These are phyloP conservation scores for Sebastes fasciatus DNA, from an alignment of 2,113 vertebrate genomes.

Conservation along the genomic window DNA sequence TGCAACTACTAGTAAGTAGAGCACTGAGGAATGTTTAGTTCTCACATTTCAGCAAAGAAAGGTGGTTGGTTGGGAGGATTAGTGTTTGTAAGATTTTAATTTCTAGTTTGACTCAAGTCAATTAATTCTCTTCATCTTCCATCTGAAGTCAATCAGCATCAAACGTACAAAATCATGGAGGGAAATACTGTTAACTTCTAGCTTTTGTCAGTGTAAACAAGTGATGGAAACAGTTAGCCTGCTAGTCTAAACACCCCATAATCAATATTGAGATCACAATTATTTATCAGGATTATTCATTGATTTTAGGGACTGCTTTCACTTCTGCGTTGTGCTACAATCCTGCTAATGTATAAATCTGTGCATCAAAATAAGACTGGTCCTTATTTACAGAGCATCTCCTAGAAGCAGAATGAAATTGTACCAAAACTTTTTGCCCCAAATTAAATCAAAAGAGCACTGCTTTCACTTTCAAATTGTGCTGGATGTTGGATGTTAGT, in stretches of 20 bases:
- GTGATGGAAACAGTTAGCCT: neutral
- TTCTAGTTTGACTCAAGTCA: neutral
- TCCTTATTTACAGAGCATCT: too few relatives aligned
- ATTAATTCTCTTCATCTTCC: too few relatives aligned
- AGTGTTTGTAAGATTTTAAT: neutral
- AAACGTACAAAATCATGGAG: neutral
- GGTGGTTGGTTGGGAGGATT: neutral
- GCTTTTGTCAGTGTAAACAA: neutral
- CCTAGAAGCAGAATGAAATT: too few relatives aligned
- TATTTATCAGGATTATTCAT: too few relatives aligned
- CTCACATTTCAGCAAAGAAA: neutral
- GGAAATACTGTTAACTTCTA: neutral
- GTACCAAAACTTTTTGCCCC: too few relatives aligned
- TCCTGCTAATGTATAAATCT: too few relatives aligned
- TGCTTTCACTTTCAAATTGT: too few relatives aligned
- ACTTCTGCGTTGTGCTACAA: neutral
- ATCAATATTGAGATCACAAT: too few relatives aligned
- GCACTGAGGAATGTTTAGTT: neutral
- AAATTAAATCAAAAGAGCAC: too few relatives aligned
- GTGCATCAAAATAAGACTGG: too few relatives aligned
- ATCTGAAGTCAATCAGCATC: neutral
- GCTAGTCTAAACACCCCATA: neutral
- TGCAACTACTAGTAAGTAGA: neutral
- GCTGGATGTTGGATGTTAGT: too few relatives aligned
- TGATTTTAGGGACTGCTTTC: neutral